Evolutionary conservation across 1,140 invertebrate species (phyloP).

Genomic region (Aphidius ervi): DNA sequence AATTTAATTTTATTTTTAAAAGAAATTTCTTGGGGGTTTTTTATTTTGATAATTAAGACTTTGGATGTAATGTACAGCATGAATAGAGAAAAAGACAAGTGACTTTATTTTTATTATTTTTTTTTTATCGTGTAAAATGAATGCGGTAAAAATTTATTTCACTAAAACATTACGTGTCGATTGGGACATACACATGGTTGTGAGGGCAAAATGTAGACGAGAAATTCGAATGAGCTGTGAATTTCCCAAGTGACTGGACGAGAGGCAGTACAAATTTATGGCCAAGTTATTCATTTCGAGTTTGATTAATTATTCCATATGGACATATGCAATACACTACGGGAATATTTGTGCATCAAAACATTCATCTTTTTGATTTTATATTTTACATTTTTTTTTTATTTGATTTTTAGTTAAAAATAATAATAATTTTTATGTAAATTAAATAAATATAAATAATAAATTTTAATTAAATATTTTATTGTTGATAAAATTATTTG

Average conservation of each 20-base stretch:
- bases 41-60: too few relatives aligned
- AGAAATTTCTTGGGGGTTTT: too few relatives aligned
- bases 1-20: too few relatives aligned
- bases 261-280: conserved; percentile 15
- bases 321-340: not conserved
- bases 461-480: too few relatives aligned
- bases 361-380: not conserved
- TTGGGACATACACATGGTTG: too few relatives aligned
- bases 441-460: too few relatives aligned
- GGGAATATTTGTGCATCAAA: conserved; percentile 2
- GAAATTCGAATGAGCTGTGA: conserved; percentile 11
- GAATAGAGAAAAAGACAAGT: too few relatives aligned
- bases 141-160: too few relatives aligned
- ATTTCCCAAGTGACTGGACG: conserved; percentile 20
- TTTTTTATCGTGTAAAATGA: too few relatives aligned
- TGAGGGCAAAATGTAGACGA: conserved; percentile 2
- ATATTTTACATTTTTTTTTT: not conserved
- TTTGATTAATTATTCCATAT: conserved; percentile 22
- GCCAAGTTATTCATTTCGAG: conserved; percentile 14
- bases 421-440: not conserved
- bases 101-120: too few relatives aligned
- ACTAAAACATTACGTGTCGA: too few relatives aligned
- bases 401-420: not conserved
- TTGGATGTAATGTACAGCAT: too few relatives aligned
- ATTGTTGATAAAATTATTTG: not conserved